phyloP scores from a whole-genome alignment of 1,140 invertebrate genomes.

The Forficula auricularia region DNA sequence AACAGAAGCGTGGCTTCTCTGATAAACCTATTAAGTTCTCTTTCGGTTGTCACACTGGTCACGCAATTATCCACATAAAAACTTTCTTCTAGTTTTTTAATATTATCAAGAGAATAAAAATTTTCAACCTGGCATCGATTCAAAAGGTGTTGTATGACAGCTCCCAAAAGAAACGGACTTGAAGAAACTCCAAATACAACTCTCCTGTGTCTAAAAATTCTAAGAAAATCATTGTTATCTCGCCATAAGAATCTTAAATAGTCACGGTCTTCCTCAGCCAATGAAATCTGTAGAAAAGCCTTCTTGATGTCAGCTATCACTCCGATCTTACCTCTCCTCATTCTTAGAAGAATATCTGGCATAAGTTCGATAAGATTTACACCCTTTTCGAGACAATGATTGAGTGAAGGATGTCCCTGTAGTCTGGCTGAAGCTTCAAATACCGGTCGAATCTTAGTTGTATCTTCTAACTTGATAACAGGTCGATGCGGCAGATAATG shows the following conservation, averaged over 20 bases:
- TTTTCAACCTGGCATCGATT: conserved; percentile 2
- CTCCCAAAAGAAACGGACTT: conserved; percentile 11
- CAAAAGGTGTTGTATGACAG: conserved; percentile 6
- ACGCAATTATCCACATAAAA: conserved; percentile 20
- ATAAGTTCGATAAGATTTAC: conserved; percentile 25
- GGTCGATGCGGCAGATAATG: conserved; percentile 21
- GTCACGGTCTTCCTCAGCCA: conserved; percentile 17
- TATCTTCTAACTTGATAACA: conserved; percentile 19
- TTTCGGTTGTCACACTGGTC: conserved; percentile 11
- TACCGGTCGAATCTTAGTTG: conserved; percentile 15
- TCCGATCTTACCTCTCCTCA: conserved; percentile 20
- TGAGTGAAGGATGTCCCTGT: conserved; percentile 19
- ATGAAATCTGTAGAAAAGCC: conserved; percentile 25
- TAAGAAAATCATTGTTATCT: conserved; percentile 9
- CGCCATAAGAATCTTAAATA: conserved; percentile 22
- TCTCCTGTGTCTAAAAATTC: conserved; percentile 16
- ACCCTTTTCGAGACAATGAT: conserved; percentile 24
- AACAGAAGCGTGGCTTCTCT: conserved; percentile 12
- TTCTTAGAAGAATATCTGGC: conserved; percentile 21
- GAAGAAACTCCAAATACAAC: conserved; percentile 13
- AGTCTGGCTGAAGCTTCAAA: conserved; percentile 15
- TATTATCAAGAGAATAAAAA: conserved; percentile 6
- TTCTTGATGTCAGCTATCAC: conserved; percentile 25
- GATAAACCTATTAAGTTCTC: conserved; percentile 15
- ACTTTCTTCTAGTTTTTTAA: conserved; percentile 10